Conservation (phyloP, 2,888 invertebrate species). For the Monochamus alternatus region DNA sequence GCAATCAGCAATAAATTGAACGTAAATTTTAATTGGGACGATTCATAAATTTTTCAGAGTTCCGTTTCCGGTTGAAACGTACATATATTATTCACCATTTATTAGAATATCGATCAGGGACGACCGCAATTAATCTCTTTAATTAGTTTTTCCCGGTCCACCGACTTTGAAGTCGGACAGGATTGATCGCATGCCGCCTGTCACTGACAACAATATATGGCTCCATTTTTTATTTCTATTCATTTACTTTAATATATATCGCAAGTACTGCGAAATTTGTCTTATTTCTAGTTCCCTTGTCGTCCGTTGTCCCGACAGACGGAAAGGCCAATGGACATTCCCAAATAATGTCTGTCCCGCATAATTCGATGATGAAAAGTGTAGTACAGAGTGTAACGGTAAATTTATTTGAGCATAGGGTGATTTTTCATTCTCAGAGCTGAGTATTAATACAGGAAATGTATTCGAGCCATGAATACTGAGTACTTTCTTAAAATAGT, state of each 20-base stretch:
- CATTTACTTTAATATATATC: conserved; percentile 34
- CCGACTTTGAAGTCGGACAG: conserved; percentile 66
- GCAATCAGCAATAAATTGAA: conserved; percentile 35
- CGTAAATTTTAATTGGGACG: conserved; percentile 36
- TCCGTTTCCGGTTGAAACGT: conserved; percentile 24
- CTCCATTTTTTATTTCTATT: conserved; percentile 47
- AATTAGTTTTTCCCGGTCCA: conserved; percentile 69
- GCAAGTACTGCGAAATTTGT: conserved; percentile 32
- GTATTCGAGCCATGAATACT: too few relatives aligned
- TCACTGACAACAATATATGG: conserved; percentile 66
- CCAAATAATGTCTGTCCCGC: too few relatives aligned
- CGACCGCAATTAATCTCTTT: conserved; percentile 68
- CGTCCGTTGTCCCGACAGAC: not conserved
- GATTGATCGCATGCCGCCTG: conserved; percentile 68
- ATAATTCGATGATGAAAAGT: too few relatives aligned
- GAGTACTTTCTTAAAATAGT: too few relatives aligned
- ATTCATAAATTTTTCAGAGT: conserved; percentile 36
- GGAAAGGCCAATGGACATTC: not conserved
- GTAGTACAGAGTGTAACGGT: too few relatives aligned
- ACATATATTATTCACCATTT: conserved; percentile 54
- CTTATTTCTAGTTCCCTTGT: conserved; percentile 18
- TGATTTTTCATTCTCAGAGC: too few relatives aligned
- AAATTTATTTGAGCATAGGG: too few relatives aligned
- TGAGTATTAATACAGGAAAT: too few relatives aligned
- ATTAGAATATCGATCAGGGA: conserved; percentile 66